Evolutionary conservation across 2,888 invertebrate genomes (phyloP).

Genomic region (Meandrusa payeni): DNA sequence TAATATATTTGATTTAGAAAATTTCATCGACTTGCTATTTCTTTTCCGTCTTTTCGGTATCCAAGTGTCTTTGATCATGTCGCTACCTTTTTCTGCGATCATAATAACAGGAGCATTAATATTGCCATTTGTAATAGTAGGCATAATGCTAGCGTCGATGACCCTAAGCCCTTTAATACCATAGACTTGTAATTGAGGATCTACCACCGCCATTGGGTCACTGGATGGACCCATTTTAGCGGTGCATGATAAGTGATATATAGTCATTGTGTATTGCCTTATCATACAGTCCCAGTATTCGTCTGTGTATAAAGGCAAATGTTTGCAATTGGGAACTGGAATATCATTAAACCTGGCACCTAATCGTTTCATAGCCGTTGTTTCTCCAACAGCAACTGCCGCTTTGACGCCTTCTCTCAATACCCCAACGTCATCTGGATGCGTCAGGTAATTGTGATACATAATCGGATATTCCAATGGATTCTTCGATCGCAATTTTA

Average conservation of each 20-base stretch:
- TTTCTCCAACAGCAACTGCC: conserved; percentile 89
- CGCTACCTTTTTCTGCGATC: conserved; percentile 93
- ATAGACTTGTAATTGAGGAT: conserved; percentile 87
- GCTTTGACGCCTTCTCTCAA: conserved; percentile 93
- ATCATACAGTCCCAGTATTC: conserved; percentile 94
- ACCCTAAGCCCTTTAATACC: conserved; percentile 90
- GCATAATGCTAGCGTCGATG: conserved; percentile 94
- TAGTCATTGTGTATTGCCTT: conserved; percentile 92
- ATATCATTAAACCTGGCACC: conserved; percentile 88
- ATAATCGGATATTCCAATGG: conserved; percentile 91
- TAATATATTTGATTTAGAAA: conserved; percentile 41
- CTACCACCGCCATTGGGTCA: conserved; percentile 91
- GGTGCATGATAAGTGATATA: conserved; percentile 92
- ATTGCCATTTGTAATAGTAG: conserved; percentile 91
- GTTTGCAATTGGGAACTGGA: conserved; percentile 90
- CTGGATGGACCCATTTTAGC: conserved; percentile 90
- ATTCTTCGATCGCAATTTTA: conserved; percentile 86
- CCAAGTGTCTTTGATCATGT: conserved; percentile 89
- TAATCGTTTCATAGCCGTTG: conserved; percentile 88
- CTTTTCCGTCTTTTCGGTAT: conserved; percentile 46
- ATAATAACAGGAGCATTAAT: conserved; percentile 93
- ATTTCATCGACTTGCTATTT: conserved; percentile 47
- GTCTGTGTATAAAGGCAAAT: conserved; percentile 87
- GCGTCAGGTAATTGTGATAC: conserved; percentile 95
- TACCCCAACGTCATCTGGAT: conserved; percentile 91